These are phyloP conservation scores for Agrotis puta DNA, from an alignment of 2,888 invertebrate species.

Conservation along the genomic window DNA sequence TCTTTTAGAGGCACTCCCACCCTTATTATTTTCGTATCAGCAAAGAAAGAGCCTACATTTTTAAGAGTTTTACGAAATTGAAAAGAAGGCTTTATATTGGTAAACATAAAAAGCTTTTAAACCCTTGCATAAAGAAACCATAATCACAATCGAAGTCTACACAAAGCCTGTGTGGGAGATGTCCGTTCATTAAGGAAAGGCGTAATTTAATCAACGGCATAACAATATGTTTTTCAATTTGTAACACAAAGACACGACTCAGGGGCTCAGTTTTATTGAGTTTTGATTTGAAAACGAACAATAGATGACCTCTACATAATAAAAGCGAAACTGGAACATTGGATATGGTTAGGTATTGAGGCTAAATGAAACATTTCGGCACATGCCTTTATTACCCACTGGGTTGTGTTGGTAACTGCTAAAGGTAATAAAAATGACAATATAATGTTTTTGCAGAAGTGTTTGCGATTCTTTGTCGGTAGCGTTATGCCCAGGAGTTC, in stretches of 20 bases:
- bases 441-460: constrained; percentile 64
- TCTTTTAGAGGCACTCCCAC: constrained; percentile 1
- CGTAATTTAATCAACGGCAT: constrained; percentile 59
- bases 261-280: constrained; percentile 64
- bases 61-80: background rate
- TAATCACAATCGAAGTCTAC: constrained; percentile 19
- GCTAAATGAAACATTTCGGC: constrained; percentile 70
- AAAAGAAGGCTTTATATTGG: background rate
- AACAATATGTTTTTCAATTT: constrained; percentile 70
- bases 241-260: constrained; percentile 66
- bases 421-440: constrained; percentile 65
- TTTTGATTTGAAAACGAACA: constrained; percentile 73
- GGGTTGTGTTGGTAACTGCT: constrained; percentile 61
- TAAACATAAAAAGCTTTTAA: constrained; percentile 1
- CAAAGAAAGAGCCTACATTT: background rate
- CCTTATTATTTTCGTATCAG: constrained; percentile 4
- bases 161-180: constrained; percentile 33
- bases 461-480: constrained; percentile 42
- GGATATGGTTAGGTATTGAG: constrained; percentile 64
- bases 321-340: constrained; percentile 66
- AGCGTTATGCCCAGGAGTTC: constrained; percentile 26
- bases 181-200: constrained; percentile 42
- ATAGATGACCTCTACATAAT: constrained; percentile 68
- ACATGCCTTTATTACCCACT: constrained; percentile 63
- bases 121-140: constrained; percentile 6